Conservation (phyloP, 2,113 vertebrate species). For the Coryphaenoides rupestris region DNA sequence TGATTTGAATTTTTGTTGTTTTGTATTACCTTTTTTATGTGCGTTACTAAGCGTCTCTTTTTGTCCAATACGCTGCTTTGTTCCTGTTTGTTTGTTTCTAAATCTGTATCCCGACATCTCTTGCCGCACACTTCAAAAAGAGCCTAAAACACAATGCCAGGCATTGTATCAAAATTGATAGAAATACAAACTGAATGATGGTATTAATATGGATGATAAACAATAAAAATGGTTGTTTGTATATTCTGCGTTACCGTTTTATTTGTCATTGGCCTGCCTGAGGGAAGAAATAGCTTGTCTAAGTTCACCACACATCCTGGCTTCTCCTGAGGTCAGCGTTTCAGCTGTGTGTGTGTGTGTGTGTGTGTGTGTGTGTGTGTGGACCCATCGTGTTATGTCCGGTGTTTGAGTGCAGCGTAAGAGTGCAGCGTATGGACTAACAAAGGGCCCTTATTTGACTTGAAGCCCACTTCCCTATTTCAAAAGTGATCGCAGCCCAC, state of each 20-base stretch:
- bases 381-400: no score
- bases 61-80: constrained; percentile 19
- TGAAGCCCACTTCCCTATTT: no score
- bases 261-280: background rate
- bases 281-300: no score
- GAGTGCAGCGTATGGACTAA: no score
- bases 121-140: constrained; percentile 13
- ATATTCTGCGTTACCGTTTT: constrained; percentile 9
- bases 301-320: no score
- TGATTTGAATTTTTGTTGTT: constrained; percentile 51
- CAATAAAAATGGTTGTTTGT: constrained; percentile 60
- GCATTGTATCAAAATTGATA: constrained; percentile 27
- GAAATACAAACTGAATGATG: constrained; percentile 24
- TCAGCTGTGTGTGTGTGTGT: no score
- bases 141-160: constrained; percentile 16
- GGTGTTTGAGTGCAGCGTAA: no score
- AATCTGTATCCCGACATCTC: background rate
- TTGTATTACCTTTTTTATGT: constrained; percentile 34
- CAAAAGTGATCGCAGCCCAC: no score
- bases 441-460: no score
- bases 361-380: no score
- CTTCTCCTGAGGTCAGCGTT: no score
- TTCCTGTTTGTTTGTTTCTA: constrained; percentile 30
- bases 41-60: constrained; percentile 26
- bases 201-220: constrained; percentile 24